Evolutionary conservation across 2,113 vertebrate genomes (phyloP).

Genomic region (Bostrychus sinensis): DNA sequence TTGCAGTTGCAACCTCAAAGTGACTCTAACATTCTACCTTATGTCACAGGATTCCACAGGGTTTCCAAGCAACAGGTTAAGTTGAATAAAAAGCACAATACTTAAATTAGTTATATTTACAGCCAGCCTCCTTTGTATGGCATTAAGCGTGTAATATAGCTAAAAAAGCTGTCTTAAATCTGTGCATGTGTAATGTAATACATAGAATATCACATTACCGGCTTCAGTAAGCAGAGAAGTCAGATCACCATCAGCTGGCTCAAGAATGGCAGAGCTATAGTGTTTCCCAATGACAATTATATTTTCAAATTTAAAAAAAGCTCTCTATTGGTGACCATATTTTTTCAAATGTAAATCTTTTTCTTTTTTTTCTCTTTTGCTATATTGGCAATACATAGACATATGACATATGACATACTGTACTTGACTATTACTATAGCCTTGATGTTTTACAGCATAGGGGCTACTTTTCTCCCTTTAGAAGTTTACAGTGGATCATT

Average conservation of each 20-base stretch:
- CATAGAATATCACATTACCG: not conserved
- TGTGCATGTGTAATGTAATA: not conserved
- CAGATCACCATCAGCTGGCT: not conserved
- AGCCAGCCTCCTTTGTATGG: not conserved
- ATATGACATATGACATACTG: too few species aligned
- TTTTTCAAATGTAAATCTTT: not conserved
- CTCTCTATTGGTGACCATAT: not conserved
- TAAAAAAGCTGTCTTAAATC: not conserved
- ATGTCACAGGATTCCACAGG: not conserved
- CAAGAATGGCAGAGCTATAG: not conserved
- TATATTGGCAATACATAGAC: too few species aligned
- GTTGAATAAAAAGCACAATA: not conserved
- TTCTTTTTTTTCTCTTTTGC: not conserved
- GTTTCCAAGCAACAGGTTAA: not conserved
- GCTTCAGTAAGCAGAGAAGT: slow-evolving; percentile 6
- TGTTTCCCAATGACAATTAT: not conserved
- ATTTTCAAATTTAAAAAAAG: slow-evolving; percentile 1
- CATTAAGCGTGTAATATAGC: not conserved
- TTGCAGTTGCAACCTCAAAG: not conserved
- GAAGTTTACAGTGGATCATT: too few species aligned
- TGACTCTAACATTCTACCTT: not conserved
- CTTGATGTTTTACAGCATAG: too few species aligned
- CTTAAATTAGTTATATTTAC: not conserved
- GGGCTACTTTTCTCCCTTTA: too few species aligned
- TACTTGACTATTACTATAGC: too few species aligned